Evolutionary conservation across 2,797 vertebrate species (phyloP).

Genomic region (Melanotaenia trifasciata): DNA sequence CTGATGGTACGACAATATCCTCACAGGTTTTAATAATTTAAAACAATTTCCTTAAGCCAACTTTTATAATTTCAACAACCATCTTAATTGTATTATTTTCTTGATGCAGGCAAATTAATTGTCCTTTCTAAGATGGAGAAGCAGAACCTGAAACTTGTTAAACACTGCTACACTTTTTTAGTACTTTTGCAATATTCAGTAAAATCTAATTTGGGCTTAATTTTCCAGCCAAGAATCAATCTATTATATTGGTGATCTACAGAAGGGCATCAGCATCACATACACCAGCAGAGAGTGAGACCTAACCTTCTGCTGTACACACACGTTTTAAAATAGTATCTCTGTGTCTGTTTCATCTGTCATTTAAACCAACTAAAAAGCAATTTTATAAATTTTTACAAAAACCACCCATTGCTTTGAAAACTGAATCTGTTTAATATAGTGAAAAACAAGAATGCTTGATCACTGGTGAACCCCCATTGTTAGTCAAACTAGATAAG

Average conservation of each 20-base stretch:
- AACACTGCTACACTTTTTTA: no score
- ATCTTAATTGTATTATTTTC: no score
- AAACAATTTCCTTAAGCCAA: no score
- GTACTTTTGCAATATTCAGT: no score
- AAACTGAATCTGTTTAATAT: neutral
- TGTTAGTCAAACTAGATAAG: neutral
- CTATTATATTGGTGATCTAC: neutral
- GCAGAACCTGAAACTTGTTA: no score
- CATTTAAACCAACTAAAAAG: neutral
- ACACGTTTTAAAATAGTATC: neutral
- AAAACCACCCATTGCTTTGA: neutral
- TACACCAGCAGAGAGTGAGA: neutral
- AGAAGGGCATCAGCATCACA: neutral
- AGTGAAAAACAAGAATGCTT: neutral
- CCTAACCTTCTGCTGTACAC: neutral
- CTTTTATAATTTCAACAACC: no score
- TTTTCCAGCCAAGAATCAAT: neutral
- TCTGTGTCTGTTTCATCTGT: neutral
- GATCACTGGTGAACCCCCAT: neutral
- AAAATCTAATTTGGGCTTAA: no score
- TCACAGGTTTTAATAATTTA: no score
- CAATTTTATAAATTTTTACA: neutral
- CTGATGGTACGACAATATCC: no score
- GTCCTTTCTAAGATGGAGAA: no score
- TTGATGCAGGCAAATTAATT: no score